These are phyloP conservation scores for Drosophila dives DNA, from an alignment of 2,888 invertebrate species.

Conservation along the genomic window DNA sequence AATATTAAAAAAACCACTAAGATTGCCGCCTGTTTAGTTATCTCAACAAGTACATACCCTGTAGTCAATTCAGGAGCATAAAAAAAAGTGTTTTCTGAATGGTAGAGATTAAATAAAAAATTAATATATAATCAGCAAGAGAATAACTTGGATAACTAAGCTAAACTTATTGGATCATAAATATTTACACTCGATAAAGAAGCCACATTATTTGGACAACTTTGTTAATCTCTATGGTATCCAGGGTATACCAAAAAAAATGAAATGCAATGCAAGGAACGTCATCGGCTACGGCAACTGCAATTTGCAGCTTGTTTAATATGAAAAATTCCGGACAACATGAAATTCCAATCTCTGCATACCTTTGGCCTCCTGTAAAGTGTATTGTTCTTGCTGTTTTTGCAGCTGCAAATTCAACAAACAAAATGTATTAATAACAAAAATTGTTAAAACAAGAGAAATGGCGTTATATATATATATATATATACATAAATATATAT, in stretches of 20 bases:
- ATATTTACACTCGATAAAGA: neutral
- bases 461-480: constrained; percentile 20
- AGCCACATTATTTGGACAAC: neutral
- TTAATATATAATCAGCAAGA: neutral
- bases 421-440: constrained; percentile 79
- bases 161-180: neutral
- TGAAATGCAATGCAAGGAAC: constrained; percentile 32
- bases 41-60: constrained; percentile 2
- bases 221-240: neutral
- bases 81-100: neutral
- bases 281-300: constrained; percentile 38
- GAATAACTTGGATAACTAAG: neutral
- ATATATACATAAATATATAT: constrained; percentile 5
- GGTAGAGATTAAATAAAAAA: neutral
- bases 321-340: constrained; percentile 75
- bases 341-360: constrained; percentile 75
- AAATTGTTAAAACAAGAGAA: constrained; percentile 64
- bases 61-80: neutral
- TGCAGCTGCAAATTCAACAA: constrained; percentile 65
- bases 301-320: constrained; percentile 78
- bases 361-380: constrained; percentile 53
- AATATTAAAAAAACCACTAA: neutral
- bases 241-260: constrained; percentile 23
- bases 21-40: neutral
- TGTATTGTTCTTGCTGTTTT: constrained; percentile 24